A percentile compares a stretch with the other conserved stretches of the same genome.
phyloP scores from a whole-genome alignment of 2,888 invertebrate species.

The Vanessa cardui region DNA sequence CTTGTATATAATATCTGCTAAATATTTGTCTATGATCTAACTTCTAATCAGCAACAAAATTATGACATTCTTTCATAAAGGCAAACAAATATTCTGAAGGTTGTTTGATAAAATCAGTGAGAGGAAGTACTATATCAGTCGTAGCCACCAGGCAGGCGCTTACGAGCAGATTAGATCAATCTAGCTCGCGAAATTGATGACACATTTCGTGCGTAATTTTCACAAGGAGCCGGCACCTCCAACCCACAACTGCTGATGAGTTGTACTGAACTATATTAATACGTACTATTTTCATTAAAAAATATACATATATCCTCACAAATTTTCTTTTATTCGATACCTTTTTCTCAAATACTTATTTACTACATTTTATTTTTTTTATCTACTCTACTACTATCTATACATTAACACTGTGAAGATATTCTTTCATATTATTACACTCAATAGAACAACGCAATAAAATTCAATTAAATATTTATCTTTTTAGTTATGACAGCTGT shows the following conservation, averaged over 20 bases:
- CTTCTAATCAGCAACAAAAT: too few species aligned
- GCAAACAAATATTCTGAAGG: conserved; percentile 4
- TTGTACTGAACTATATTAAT: neutral
- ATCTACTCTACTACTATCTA: too few species aligned
- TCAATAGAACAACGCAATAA: conserved; percentile 21
- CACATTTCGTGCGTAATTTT: conserved; percentile 63
- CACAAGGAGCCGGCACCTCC: conserved; percentile 51
- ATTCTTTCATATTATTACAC: conserved; percentile 8
- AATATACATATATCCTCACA: neutral
- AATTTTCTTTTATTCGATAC: neutral
- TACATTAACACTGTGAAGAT: too few species aligned
- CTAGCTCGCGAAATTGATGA: conserved; percentile 63
- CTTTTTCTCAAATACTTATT: neutral
- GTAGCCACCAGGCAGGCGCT: conserved; percentile 15
- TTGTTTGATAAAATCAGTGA: conserved; percentile 29
- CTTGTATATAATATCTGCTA: too few species aligned
- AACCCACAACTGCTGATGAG: conserved; percentile 49
- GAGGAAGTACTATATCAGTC: conserved; percentile 26
- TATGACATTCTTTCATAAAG: too few species aligned
- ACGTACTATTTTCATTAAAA: neutral
- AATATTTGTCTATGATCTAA: too few species aligned
- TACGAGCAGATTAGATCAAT: conserved; percentile 39
- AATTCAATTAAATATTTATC: conserved; percentile 32
- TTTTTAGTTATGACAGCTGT: conserved; percentile 40
- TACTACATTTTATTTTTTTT: too few species aligned